Conservation (phyloP, 2,797 vertebrate species). For the Alexandromys oeconomus region DNA sequence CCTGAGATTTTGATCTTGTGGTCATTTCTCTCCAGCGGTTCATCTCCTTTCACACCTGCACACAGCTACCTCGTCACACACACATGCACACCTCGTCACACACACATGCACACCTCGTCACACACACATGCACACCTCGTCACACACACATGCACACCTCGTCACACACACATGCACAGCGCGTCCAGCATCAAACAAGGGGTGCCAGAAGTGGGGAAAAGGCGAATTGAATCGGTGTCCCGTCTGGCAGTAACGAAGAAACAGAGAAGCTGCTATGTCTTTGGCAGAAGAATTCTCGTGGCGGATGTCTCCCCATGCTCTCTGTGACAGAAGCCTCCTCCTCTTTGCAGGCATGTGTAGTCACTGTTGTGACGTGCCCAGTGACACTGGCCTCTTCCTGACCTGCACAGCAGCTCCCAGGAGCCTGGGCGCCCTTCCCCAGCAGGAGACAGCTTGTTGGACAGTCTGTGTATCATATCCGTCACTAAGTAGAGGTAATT, state of each 20-base stretch:
- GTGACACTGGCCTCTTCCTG: background rate
- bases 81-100: background rate
- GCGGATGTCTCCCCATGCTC: background rate
- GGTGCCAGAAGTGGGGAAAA: background rate
- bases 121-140: background rate
- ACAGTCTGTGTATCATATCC: background rate
- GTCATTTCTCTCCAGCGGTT: background rate
- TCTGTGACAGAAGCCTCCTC: background rate
- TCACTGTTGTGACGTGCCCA: background rate
- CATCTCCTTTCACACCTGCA: background rate
- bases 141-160: background rate
- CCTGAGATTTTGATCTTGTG: background rate
- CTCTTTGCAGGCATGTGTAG: background rate
- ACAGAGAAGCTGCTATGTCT: background rate
- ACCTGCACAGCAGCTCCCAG: background rate
- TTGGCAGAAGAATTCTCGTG: background rate
- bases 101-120: background rate
- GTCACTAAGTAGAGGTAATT: background rate
- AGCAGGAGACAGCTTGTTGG: background rate
- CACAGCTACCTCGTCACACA: background rate
- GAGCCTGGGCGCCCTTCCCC: background rate
- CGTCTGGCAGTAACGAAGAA: background rate
- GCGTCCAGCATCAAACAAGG: background rate
- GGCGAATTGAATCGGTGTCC: slow-evolving; percentile 39
- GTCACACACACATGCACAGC: background rate